Conservation (phyloP, 30 jellyfish, hydroid and myxozoan species). For the Pelagia noctiluca region DNA sequence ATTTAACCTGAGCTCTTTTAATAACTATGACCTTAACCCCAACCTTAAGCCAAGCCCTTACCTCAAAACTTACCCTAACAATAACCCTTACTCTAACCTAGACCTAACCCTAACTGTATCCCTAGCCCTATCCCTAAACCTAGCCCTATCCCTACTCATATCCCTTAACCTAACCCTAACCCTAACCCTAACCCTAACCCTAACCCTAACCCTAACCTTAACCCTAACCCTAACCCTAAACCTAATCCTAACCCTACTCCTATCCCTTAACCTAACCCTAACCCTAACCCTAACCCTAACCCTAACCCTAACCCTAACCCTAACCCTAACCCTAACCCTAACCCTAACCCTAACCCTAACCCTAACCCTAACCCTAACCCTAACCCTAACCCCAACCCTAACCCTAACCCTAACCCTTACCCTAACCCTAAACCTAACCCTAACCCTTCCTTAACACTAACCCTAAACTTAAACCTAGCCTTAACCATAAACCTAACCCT, state of each 20-base stretch:
- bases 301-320: not conserved
- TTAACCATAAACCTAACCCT: slow-evolving; percentile 19
- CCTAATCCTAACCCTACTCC: slow-evolving; percentile 1
- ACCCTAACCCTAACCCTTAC: slow-evolving; percentile 1
- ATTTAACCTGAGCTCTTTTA: not conserved
- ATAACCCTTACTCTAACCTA: slow-evolving; percentile 24
- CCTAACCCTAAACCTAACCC: slow-evolving; percentile 16
- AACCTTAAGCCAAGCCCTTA: slow-evolving; percentile 31
- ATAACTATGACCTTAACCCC: slow-evolving; percentile 16
- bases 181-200: slow-evolving; percentile 9
- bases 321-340: slow-evolving; percentile 5
- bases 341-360: slow-evolving; percentile 3
- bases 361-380: not conserved
- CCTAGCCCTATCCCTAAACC: slow-evolving; percentile 36
- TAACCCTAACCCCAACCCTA: slow-evolving; percentile 1
- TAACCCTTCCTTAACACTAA: slow-evolving; percentile 25
- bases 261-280: not conserved
- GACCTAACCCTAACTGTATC: slow-evolving; percentile 22
- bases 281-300: not conserved
- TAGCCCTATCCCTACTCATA: not conserved
- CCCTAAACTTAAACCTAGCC: slow-evolving; percentile 31
- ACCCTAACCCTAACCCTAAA: slow-evolving; percentile 3
- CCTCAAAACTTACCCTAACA: slow-evolving; percentile 25
- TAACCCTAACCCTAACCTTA: slow-evolving; percentile 2
- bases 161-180: not conserved